Percentiles rank a stretch among this genome's conserved stretches.
Conservation (phyloP, 2,888 invertebrate genomes). For the Napeogenes sylphis region DNA sequence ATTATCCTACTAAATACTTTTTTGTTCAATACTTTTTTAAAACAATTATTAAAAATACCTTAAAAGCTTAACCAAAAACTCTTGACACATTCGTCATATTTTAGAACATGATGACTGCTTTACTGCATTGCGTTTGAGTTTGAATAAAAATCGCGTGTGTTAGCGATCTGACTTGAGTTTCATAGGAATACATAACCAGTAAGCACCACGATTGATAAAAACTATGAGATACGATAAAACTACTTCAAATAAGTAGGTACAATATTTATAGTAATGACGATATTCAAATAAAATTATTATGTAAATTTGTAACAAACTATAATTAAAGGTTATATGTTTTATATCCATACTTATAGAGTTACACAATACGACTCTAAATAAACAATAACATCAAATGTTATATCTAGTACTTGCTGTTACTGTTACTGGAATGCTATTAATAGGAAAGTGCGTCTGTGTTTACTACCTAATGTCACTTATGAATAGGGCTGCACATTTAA, state of each 20-base stretch:
- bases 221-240: slow-evolving; percentile 16
- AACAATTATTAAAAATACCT: too few relatives aligned
- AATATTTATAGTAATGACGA: slow-evolving; percentile 5
- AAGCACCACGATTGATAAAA: slow-evolving; percentile 16
- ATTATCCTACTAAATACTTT: too few relatives aligned
- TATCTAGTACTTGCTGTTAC: too few relatives aligned
- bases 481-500: too few relatives aligned
- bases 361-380: background rate
- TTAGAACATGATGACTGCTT: slow-evolving; percentile 6
- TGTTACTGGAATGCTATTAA: too few relatives aligned
- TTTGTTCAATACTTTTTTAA: too few relatives aligned
- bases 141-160: slow-evolving; percentile 9
- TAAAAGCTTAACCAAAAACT: too few relatives aligned
- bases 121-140: slow-evolving; percentile 18
- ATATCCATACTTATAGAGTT: background rate
- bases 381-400: too few relatives aligned
- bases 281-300: background rate
- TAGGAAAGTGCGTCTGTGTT: too few relatives aligned
- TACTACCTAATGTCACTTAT: too few relatives aligned
- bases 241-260: background rate
- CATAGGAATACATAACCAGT: slow-evolving; percentile 13
- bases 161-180: slow-evolving; percentile 6
- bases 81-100: background rate
- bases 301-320: too few relatives aligned
- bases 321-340: too few relatives aligned